Conservation (phyloP, 2,113 vertebrate genomes). For the Leucoraja erinaceus region DNA sequence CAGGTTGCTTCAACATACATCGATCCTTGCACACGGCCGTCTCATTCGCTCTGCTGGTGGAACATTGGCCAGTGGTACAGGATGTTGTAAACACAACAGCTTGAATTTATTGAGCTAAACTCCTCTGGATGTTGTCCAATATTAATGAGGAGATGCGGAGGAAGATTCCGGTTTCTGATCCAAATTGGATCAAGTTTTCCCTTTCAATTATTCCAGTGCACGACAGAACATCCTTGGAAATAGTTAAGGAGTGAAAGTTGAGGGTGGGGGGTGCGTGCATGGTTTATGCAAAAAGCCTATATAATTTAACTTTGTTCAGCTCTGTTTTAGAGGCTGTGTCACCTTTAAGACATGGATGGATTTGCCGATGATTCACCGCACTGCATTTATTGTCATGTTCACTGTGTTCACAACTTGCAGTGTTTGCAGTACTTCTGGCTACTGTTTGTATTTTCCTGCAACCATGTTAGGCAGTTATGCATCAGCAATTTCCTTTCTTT, state of each 20-base stretch:
- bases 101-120: not conserved
- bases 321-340: too few species aligned
- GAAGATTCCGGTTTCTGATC: not conserved
- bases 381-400: not conserved
- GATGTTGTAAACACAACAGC: constrained; percentile 13
- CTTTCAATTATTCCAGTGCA: not conserved
- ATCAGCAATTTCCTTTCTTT: not conserved
- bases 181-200: not conserved
- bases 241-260: not conserved
- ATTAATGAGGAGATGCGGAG: constrained; percentile 8
- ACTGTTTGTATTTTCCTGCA: too few species aligned
- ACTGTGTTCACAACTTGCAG: not conserved
- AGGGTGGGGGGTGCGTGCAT: not conserved
- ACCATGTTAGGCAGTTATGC: too few species aligned
- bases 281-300: not conserved
- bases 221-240: not conserved
- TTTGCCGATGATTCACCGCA: not conserved
- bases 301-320: not conserved
- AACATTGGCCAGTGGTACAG: not conserved
- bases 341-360: too few species aligned
- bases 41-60: not conserved
- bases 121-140: not conserved
- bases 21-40: not conserved
- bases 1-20: not conserved
- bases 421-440: too few species aligned